A percentile compares a stretch with the other conserved stretches of the same genome.
Conservation (phyloP, 2,113 vertebrate species). For the Upupa epops region DNA sequence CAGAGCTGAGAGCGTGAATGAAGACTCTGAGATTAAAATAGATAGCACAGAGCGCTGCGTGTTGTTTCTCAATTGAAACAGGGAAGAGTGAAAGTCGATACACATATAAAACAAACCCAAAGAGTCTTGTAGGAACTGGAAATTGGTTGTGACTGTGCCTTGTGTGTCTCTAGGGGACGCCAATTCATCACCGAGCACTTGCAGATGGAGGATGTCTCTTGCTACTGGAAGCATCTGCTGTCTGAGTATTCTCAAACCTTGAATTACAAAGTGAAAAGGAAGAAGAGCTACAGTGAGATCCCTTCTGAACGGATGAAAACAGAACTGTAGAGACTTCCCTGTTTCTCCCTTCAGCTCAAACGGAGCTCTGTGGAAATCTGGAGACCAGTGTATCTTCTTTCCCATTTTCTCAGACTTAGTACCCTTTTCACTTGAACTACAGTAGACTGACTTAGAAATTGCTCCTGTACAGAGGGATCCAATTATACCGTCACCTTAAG, state of each 20-base stretch:
- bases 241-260: slow-evolving; percentile 84
- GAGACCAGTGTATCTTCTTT: neutral
- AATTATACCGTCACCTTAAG: accelerated
- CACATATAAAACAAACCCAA: neutral
- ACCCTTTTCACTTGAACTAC: neutral
- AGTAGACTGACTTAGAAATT: neutral
- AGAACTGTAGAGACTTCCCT: slow-evolving; percentile 80
- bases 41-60: neutral
- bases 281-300: slow-evolving; percentile 80
- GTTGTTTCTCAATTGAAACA: slow-evolving; percentile 1
- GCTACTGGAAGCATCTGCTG: slow-evolving; percentile 93
- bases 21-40: neutral
- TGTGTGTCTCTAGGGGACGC: slow-evolving; percentile 80
- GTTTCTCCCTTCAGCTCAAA: neutral
- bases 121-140: neutral
- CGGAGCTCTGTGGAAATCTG: neutral
- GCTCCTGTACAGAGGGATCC: neutral
- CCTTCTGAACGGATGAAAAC: slow-evolving; percentile 73
- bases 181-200: slow-evolving; percentile 88
- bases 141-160: slow-evolving; percentile 18
- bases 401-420: neutral
- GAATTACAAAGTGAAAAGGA: slow-evolving; percentile 85
- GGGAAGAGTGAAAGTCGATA: neutral
- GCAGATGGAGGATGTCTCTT: slow-evolving; percentile 89
- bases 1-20: neutral